phyloP scores from a whole-genome alignment of 23 tunicate genomes.

The Trididemnum clinides region DNA sequence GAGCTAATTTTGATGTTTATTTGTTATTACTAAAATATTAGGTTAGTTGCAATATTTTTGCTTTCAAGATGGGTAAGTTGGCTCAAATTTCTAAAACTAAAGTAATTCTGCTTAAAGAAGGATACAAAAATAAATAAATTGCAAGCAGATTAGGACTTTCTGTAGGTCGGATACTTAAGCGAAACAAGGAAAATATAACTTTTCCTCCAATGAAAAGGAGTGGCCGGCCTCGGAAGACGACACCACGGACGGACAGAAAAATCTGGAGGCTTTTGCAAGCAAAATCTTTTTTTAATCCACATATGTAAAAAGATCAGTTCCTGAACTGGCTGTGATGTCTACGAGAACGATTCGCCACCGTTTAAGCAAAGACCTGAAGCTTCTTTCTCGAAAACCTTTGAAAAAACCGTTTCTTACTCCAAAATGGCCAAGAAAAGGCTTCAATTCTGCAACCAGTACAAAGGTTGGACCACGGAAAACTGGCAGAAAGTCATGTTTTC shows the following conservation, averaged over 20 bases:
- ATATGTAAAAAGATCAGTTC: constrained; percentile 17
- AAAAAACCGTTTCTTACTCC: constrained; percentile 6
- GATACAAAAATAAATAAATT: no score
- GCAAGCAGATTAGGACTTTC: not conserved
- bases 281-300: constrained; percentile 2
- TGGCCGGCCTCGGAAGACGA: constrained; percentile 29
- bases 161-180: constrained; percentile 16
- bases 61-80: no score
- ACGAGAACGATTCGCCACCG: constrained; percentile 34
- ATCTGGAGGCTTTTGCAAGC: constrained; percentile 34
- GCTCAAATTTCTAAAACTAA: no score
- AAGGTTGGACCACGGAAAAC: no score
- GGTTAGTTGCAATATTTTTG: no score
- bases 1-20: no score
- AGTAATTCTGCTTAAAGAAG: no score
- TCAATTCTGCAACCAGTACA: constrained; percentile 33
- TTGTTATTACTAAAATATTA: no score
- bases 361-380: constrained; percentile 28
- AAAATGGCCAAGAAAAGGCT: constrained; percentile 33
- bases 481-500: no score
- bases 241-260: constrained; percentile 33
- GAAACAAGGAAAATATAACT: constrained; percentile 16
- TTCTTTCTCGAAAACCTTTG: constrained; percentile 25
- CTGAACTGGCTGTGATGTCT: constrained; percentile 29
- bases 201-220: constrained; percentile 24